Conservation (phyloP, 2,113 vertebrate species). For the Oceanites oceanicus region DNA sequence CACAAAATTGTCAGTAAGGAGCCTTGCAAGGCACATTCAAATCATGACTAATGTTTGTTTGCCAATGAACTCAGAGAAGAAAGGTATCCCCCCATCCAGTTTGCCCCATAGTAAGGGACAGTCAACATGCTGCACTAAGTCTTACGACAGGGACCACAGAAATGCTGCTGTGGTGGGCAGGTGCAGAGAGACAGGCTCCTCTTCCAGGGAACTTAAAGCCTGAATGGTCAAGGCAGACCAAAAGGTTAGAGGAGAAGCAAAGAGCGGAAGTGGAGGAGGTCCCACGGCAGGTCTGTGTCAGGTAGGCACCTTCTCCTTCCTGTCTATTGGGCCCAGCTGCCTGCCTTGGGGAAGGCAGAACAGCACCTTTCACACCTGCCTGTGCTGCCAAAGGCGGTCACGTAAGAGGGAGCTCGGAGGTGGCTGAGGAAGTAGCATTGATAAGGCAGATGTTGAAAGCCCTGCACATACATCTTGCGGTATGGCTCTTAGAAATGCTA, state of each 20-base stretch:
- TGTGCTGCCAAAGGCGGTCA: neutral
- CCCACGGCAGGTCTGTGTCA: neutral
- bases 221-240: neutral
- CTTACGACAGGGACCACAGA: neutral
- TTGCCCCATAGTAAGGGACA: neutral
- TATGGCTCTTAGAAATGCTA: neutral
- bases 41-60: neutral
- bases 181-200: neutral
- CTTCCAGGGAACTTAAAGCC: neutral
- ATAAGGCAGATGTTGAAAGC: neutral
- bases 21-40: neutral
- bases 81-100: neutral
- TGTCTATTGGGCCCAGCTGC: neutral
- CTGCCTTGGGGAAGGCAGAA: neutral
- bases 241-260: neutral
- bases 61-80: neutral
- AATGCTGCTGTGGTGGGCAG: neutral
- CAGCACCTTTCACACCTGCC: neutral
- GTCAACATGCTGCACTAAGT: too few species aligned
- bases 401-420: neutral
- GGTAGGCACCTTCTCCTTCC: neutral
- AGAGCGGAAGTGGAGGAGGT: neutral
- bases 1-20: neutral
- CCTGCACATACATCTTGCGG: neutral
- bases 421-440: neutral